Evolutionary conservation across 2,888 invertebrate species (phyloP).

Genomic region (Aquatica leii): DNA sequence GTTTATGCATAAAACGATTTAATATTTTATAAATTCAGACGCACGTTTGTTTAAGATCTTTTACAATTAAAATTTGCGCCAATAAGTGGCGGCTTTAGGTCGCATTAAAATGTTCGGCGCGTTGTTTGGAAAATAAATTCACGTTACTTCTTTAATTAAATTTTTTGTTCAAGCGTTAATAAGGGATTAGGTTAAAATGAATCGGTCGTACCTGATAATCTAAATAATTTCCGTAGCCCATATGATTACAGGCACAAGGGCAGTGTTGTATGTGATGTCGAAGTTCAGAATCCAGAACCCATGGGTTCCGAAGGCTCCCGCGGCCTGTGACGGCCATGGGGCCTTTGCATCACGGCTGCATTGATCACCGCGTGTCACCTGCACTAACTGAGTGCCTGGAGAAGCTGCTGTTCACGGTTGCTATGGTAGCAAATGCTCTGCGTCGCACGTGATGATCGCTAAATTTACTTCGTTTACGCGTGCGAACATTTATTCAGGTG

Average conservation of each 20-base stretch:
- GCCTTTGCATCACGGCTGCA: constrained; percentile 58
- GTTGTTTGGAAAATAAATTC: no score
- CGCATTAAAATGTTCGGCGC: no score
- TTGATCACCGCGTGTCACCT: constrained; percentile 57
- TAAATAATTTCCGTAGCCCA: constrained; percentile 92
- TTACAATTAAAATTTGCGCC: no score
- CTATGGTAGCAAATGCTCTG: constrained; percentile 54
- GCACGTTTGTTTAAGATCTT: no score
- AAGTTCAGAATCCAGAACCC: constrained; percentile 78
- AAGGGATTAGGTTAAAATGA: neutral
- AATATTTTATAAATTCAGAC: no score
- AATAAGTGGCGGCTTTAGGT: no score
- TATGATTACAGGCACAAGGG: constrained; percentile 91
- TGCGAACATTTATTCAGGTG: constrained; percentile 41
- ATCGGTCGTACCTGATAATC: constrained; percentile 77
- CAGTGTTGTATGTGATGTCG: constrained; percentile 89
- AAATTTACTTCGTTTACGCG: constrained; percentile 55
- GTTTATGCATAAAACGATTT: no score
- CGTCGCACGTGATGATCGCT: constrained; percentile 63
- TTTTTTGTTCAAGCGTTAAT: no score
- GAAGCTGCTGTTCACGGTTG: constrained; percentile 53
- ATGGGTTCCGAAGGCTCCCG: constrained; percentile 59
- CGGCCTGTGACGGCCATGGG: constrained; percentile 60
- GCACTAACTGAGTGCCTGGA: constrained; percentile 59
- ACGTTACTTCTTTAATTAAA: no score